Evolutionary conservation across 2,888 invertebrate species (phyloP), one percentile per base, ranked within the genome.

Genomic region (Tuberolachnus salignus): DNA sequence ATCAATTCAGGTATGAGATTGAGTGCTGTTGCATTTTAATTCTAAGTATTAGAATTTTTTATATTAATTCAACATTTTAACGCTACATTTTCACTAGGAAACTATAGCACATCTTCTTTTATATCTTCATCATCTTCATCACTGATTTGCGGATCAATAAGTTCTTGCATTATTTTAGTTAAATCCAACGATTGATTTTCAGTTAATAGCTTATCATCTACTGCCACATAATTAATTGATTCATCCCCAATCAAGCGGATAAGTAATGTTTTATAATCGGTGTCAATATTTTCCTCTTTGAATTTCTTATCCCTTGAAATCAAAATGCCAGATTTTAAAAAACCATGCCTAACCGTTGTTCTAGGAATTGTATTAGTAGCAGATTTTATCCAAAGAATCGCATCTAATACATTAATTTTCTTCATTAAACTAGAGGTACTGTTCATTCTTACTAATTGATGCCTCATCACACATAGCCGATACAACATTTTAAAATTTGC

Each of bases 401-500:
- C 80, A 44, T 70, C 49, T n/a, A 61, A n/a, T 1, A 75, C 51
- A 57, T 61, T 72, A 11, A 74, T 63, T 64, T 16, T 74, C 19
- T 51, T 74, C 2, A 51, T 16, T 64, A 26, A 19, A 6, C 19
- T 4, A 74, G 51, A 19, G 26, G 19, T 10, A 51, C 26, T 66
- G 8, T 74, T 3, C 3, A 64, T 64, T 34, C 4, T 21, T 51
- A 13, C 14, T 42, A 66, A 1, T 10, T 34, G 46, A 42, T 64
- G 74, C 16, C n/a, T 67, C 55, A 78, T 34, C 8, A 78, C 16
- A 44, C 13, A 55, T 53, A 26, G 53, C 26, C 78, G 78, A 78
- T 78, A 78, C 3, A 46, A n/a, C 16, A 69, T 67, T 69, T 66
- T 78, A n/a, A 78, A 78, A 69, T 78, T 23, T 57, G 69, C 67